A percentile compares a stretch with the other conserved stretches of the same genome.
These are phyloP conservation scores for Cydia amplana DNA, from an alignment of 1,140 invertebrate genomes.

Conservation along the genomic window DNA sequence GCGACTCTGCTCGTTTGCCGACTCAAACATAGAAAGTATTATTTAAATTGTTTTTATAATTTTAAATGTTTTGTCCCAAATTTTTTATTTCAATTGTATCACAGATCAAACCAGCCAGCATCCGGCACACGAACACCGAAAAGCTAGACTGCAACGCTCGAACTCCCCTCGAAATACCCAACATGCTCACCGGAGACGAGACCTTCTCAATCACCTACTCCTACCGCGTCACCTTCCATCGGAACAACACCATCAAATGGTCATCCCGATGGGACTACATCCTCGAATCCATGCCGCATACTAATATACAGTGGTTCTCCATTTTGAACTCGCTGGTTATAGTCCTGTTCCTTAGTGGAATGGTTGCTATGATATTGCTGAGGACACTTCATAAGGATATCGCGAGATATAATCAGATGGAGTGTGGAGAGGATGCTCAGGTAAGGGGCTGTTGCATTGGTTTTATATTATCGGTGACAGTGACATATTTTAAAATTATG, in stretches of 20 bases:
- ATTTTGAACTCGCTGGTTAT: slow-evolving; percentile 95
- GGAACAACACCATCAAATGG: slow-evolving; percentile 96
- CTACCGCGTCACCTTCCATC: slow-evolving; percentile 91
- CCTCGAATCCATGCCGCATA: slow-evolving; percentile 98
- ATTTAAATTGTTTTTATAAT: too few species aligned
- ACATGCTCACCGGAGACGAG: slow-evolving; percentile 77
- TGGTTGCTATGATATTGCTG: slow-evolving; percentile 99
- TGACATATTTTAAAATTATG: too few species aligned
- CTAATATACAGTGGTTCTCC: slow-evolving; percentile 99
- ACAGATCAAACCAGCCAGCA: slow-evolving; percentile 88
- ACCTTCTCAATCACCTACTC: slow-evolving; percentile 89
- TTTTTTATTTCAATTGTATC: slow-evolving; percentile 29
- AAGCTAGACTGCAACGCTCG: slow-evolving; percentile 80
- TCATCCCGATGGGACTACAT: slow-evolving; percentile 99
- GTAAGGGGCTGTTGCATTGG: slow-evolving; percentile 53
- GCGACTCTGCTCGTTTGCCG: too few species aligned
- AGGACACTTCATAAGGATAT: slow-evolving; percentile 99
- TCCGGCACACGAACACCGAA: slow-evolving; percentile 81
- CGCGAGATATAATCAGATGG: slow-evolving; percentile 98
- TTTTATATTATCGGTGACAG: too few species aligned
- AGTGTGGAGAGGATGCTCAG: slow-evolving; percentile 96
- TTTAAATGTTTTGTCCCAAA: too few species aligned
- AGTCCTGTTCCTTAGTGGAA: slow-evolving; percentile 94
- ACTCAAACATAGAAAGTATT: too few species aligned
- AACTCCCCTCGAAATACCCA: slow-evolving; percentile 86